Base-by-base conservation (phyloP, 2,888 invertebrate species). In the Tetramorium bicarinatum region DNA sequence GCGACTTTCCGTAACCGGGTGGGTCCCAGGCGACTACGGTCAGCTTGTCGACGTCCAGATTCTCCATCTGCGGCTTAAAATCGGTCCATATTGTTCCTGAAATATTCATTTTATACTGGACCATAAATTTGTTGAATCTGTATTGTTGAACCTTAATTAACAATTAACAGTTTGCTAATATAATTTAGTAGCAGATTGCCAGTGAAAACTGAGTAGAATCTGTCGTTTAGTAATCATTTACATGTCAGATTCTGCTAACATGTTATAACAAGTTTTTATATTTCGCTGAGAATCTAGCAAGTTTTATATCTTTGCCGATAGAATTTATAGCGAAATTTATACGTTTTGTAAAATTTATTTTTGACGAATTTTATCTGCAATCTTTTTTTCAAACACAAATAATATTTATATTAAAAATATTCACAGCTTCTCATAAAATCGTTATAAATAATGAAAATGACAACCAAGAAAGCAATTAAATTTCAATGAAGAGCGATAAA, bases 1-100 rank as follows among this genome's bases (percentile, higher is more conserved):
- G 96, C 84, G 98, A 98, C 85, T 96, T 96, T 0, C 98, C 98
- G 95, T 98, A 98, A 0, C 98, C 98, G 0, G 98, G 97, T 0
- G 98, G 98, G 95, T 99, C 98, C 97, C 97, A 98, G 0, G 96
- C 97, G 11, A 97, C 94, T 41, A 97, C 88, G 0, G 97, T 97
- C 88, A 97, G 96, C 91, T 96, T 96, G 2, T 96, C 95, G 85
- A 94, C 95, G 92, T 97, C 95, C 49, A 98, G 95, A 82, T 96
- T 95, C 90, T 97, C 96, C 11, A 98, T 95, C 95, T 98, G 98
- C 0, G 97, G 97, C 87, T 96, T 96, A 92, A 98, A 98, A 94
- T 98, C 98, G 0, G 97, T 97, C 97, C 97, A 97, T 75, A 97
- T 97, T 0, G 97, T 96, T 1, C 98, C 96, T 96, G 79, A 25